phyloP scores from a whole-genome alignment of 2,888 invertebrate species.

The Autographa gamma region DNA sequence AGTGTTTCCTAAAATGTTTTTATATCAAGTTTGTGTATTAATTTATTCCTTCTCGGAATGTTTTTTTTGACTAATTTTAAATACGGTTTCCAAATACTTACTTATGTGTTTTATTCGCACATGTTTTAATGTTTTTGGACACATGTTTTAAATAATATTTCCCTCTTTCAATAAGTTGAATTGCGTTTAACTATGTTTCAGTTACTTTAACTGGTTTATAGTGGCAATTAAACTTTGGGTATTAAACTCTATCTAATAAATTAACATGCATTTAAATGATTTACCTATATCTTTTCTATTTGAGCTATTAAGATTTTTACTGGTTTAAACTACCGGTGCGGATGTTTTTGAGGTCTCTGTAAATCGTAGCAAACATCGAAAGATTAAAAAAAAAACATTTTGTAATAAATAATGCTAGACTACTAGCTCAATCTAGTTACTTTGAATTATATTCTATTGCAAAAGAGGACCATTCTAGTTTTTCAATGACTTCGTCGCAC shows the following conservation, averaged over 20 bases:
- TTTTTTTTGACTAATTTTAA: neutral
- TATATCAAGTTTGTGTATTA: conserved; percentile 2
- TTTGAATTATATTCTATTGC: neutral
- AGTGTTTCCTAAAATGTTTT: conserved; percentile 12
- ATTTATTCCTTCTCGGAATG: neutral
- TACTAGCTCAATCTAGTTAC: neutral
- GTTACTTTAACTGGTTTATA: neutral
- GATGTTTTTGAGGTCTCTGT: no score
- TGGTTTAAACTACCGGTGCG: no score
- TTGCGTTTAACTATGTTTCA: neutral
- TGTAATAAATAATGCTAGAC: neutral
- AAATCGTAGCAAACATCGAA: no score
- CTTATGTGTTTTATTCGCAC: no score
- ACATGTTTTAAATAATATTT: neutral
- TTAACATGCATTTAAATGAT: no score
- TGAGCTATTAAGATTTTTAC: neutral
- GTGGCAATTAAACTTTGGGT: neutral
- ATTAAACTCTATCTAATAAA: no score
- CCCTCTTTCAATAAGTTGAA: neutral
- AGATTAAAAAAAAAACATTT: neutral
- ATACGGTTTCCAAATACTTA: no score
- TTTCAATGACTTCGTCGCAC: conserved; percentile 2
- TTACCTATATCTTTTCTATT: neutral
- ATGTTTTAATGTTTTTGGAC: no score
- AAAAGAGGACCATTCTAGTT: conserved; percentile 2